These are phyloP conservation scores for Drosophila erecta DNA, from an alignment of 1,140 invertebrate species.

Conservation along the genomic window DNA sequence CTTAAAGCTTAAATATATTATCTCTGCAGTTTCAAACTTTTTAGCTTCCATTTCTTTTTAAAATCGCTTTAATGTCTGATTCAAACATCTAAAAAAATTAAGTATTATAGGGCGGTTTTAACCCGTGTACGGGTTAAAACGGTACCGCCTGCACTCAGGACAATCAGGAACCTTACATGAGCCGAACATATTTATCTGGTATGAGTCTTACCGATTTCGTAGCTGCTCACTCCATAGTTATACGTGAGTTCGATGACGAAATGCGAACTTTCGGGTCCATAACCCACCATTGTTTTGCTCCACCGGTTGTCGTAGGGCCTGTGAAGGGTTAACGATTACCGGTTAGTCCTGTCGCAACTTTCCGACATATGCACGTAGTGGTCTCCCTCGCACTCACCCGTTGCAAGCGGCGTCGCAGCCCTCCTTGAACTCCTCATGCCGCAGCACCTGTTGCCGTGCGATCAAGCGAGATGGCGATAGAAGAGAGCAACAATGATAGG, in stretches of 20 bases:
- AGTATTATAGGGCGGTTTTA: too few species aligned
- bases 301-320: slow-evolving; percentile 98
- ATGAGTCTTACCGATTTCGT: slow-evolving; percentile 87
- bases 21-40: too few species aligned
- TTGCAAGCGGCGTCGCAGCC: slow-evolving; percentile 98
- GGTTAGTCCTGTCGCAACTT: neutral
- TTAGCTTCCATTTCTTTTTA: too few species aligned
- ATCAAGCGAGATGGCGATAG: slow-evolving; percentile 2
- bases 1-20: too few species aligned
- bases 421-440: slow-evolving; percentile 98
- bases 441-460: slow-evolving; percentile 89
- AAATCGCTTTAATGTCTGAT: too few species aligned
- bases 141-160: neutral
- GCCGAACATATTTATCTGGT: neutral
- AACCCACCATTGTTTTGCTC: slow-evolving; percentile 99
- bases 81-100: too few species aligned
- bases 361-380: neutral
- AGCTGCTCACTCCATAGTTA: slow-evolving; percentile 96
- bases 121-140: too few species aligned
- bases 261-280: slow-evolving; percentile 96
- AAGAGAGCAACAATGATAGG: neutral
- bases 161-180: neutral
- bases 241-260: slow-evolving; percentile 99
- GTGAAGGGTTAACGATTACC: neutral
- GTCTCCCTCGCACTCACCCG: slow-evolving; percentile 89